A percentile compares a stretch with the other conserved stretches of the same genome.
phyloP scores from a whole-genome alignment of 1,140 invertebrate genomes.

The Brachionus sp. region DNA sequence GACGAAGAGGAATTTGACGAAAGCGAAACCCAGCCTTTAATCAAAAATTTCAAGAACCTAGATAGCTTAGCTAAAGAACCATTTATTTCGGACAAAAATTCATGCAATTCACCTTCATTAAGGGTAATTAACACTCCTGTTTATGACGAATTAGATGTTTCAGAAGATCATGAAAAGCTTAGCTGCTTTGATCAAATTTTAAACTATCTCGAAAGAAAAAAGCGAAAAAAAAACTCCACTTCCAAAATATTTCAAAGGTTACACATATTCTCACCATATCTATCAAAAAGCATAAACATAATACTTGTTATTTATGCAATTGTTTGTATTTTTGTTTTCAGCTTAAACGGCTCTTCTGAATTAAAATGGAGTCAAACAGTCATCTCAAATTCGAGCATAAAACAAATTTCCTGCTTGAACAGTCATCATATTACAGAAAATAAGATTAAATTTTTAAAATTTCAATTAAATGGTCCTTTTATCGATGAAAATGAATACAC shows the following conservation, averaged over 20 bases:
- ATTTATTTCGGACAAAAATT: not conserved
- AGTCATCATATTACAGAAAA: not conserved
- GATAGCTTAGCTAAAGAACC: not conserved
- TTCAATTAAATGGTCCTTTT: slow-evolving; percentile 25
- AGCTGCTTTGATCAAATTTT: not conserved
- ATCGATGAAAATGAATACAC: not conserved
- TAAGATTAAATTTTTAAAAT: not conserved
- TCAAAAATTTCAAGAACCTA: not conserved
- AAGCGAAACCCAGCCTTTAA: not conserved
- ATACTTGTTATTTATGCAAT: not conserved
- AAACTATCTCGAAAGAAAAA: not conserved
- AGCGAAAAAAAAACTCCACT: not conserved
- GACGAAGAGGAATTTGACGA: not conserved
- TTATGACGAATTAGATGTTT: not conserved
- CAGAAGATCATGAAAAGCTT: not conserved
- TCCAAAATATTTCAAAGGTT: not conserved
- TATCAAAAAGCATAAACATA: not conserved
- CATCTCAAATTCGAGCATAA: not conserved
- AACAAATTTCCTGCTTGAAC: slow-evolving; percentile 2
- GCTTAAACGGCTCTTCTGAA: not conserved
- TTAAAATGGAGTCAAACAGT: slow-evolving; percentile 21
- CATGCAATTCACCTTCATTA: not conserved
- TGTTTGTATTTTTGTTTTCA: slow-evolving; percentile 8
- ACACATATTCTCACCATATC: not conserved
- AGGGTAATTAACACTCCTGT: not conserved